A percentile compares a stretch with the other conserved stretches of the same genome.
Evolutionary conservation across 1,140 invertebrate species (phyloP).

Genomic region (Platyscapa corneri): DNA sequence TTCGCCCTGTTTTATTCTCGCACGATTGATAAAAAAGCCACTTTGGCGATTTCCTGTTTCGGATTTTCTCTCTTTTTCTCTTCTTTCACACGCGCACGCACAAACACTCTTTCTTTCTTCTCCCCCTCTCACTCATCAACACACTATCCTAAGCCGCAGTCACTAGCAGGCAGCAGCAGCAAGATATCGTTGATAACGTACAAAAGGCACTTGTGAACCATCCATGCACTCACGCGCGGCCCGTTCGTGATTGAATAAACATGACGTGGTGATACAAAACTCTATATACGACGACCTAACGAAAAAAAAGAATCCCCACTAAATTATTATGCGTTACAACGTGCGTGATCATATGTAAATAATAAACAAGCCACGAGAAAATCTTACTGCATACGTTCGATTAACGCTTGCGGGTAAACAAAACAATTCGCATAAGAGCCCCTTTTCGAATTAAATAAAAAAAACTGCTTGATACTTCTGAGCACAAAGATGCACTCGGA

Average conservation of each 20-base stretch:
- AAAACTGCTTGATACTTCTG: background rate
- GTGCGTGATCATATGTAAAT: background rate
- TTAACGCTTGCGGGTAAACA: background rate
- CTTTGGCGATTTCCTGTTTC: slow-evolving; percentile 12
- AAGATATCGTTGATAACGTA: slow-evolving; percentile 20
- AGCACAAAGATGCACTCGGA: background rate
- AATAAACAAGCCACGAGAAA: background rate
- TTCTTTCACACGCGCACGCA: background rate
- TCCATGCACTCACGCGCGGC: background rate
- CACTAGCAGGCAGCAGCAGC: background rate
- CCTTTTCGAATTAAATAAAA: background rate
- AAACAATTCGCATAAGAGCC: background rate
- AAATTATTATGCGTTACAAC: background rate
- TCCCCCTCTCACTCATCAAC: background rate
- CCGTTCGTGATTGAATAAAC: background rate
- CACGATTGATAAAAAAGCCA: slow-evolving; percentile 12
- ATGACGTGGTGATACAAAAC: background rate
- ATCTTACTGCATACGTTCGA: background rate
- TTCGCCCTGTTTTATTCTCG: background rate
- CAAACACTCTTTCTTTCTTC: background rate
- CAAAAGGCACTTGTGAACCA: background rate
- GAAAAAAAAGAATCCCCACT: background rate
- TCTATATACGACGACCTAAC: background rate
- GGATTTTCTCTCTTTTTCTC: background rate
- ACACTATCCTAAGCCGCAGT: background rate